A percentile compares a stretch with the other conserved stretches of the same genome.
These are phyloP conservation scores for Pempheris klunzingeri DNA, from an alignment of 2,797 vertebrate genomes.

Conservation along the genomic window DNA sequence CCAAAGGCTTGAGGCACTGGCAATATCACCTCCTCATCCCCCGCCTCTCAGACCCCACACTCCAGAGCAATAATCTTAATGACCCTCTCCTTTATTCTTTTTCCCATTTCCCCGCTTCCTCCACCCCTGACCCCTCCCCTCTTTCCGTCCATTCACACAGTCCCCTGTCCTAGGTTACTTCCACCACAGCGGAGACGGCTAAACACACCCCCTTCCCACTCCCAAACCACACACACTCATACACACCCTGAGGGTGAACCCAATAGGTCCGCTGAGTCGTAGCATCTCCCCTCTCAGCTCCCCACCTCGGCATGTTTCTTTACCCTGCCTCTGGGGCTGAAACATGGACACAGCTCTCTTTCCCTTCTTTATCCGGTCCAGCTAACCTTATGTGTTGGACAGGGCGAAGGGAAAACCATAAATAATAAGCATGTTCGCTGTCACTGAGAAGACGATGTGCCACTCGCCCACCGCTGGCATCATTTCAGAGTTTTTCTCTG, in stretches of 20 bases:
- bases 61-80: slow-evolving; percentile 68
- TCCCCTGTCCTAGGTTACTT: slow-evolving; percentile 73
- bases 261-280: slow-evolving; percentile 68
- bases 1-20: slow-evolving; percentile 72
- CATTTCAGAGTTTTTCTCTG: slow-evolving; percentile 46
- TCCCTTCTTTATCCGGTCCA: slow-evolving; percentile 56
- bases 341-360: slow-evolving; percentile 64
- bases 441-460: slow-evolving; percentile 53
- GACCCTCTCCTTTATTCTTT: slow-evolving; percentile 51
- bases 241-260: slow-evolving; percentile 70
- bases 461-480: slow-evolving; percentile 45
- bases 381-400: slow-evolving; percentile 72
- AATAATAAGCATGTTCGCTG: slow-evolving; percentile 63
- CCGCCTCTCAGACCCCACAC: slow-evolving; percentile 18
- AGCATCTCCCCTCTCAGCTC: slow-evolving; percentile 67
- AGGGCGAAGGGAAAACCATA: slow-evolving; percentile 47
- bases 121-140: slow-evolving; percentile 65
- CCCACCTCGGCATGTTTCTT: slow-evolving; percentile 73
- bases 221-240: slow-evolving; percentile 66
- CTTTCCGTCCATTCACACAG: slow-evolving; percentile 46
- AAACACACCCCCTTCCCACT: slow-evolving; percentile 63
- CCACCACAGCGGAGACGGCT: slow-evolving; percentile 71
- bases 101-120: slow-evolving; percentile 40
- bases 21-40: slow-evolving; percentile 37
- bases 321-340: slow-evolving; percentile 75